These are phyloP conservation scores for Parazoanthus darwini DNA, from an alignment of 92 coral and sea anemone genomes.

Conservation along the genomic window DNA sequence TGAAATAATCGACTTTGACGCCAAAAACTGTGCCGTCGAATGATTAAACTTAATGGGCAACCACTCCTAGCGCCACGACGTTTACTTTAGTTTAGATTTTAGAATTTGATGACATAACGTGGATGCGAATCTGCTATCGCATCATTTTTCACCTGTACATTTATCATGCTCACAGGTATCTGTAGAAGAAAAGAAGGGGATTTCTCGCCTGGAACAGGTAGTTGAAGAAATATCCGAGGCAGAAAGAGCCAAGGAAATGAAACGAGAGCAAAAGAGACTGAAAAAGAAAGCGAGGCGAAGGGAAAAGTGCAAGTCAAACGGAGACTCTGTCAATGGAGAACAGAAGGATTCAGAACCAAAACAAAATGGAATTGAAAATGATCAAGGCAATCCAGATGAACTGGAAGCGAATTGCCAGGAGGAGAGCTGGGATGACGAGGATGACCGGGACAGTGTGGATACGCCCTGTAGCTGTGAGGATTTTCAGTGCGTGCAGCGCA, in stretches of 20 bases:
- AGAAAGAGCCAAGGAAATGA: constrained; percentile 88
- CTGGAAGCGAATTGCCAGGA: constrained; percentile 61
- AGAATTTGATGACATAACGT: too few relatives aligned
- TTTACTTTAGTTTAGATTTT: too few relatives aligned
- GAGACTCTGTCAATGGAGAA: constrained; percentile 47
- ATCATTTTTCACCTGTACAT: neutral
- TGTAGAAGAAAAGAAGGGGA: constrained; percentile 92
- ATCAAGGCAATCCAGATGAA: constrained; percentile 64
- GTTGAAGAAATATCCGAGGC: constrained; percentile 97
- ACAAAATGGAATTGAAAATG: constrained; percentile 52
- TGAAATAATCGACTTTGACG: too few relatives aligned
- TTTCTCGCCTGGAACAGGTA: constrained; percentile 95
- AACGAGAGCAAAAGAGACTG: constrained; percentile 87
- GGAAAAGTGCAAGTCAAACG: constrained; percentile 70
- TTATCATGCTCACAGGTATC: constrained; percentile 66
- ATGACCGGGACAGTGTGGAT: constrained; percentile 66
- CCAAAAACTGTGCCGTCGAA: too few relatives aligned
- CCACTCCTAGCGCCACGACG: too few relatives aligned
- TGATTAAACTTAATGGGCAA: too few relatives aligned
- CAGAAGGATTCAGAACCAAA: constrained; percentile 56
- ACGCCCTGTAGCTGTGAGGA: constrained; percentile 82
- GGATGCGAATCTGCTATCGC: neutral
- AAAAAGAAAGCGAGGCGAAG: constrained; percentile 90
- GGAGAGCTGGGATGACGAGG: constrained; percentile 83
- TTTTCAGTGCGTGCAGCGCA: constrained; percentile 55